Conservation (phyloP, 2,797 vertebrate species). For the Trichosurus vulpecula region DNA sequence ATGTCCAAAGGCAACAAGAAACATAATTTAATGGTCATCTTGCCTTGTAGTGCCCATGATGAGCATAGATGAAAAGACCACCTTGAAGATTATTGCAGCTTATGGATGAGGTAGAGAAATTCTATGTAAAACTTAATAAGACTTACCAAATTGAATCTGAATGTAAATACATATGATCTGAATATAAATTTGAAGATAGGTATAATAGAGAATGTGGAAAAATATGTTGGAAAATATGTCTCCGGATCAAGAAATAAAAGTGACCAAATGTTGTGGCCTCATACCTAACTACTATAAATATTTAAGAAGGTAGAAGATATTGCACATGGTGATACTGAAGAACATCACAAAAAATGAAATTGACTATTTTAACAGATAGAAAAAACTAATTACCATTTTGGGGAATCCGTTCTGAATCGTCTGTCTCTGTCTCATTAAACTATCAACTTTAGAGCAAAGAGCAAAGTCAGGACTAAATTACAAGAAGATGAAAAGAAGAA, state of each 20-base stretch:
- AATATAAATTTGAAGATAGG: background rate
- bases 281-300: background rate
- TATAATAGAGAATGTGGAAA: background rate
- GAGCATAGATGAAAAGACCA: background rate
- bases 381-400: background rate
- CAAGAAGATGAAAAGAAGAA: background rate
- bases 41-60: background rate
- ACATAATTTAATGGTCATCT: background rate
- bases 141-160: background rate
- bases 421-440: background rate
- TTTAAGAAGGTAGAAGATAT: background rate
- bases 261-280: background rate
- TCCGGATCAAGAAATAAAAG: background rate
- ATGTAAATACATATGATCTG: background rate
- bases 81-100: background rate
- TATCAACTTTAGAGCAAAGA: background rate
- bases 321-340: background rate
- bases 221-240: background rate
- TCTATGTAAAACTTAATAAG: background rate
- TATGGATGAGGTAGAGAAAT: background rate
- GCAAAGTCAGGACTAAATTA: background rate
- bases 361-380: background rate
- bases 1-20: background rate
- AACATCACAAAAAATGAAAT: background rate
- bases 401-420: background rate